Base-by-base conservation (phyloP, 2,888 invertebrate genomes). In the Acronicta alni region DNA sequence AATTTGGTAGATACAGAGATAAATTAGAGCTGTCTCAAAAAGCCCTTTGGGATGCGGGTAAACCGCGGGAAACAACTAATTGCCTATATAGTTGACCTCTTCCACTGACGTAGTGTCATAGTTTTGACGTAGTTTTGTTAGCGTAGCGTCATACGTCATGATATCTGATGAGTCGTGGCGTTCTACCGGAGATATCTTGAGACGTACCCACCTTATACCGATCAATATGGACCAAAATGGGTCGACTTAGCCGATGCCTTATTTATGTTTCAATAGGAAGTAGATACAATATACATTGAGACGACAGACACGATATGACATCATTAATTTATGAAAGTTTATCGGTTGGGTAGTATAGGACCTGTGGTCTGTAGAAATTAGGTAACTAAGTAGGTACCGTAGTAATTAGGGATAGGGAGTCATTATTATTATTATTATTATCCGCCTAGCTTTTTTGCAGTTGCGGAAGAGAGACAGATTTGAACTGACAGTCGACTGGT, bases 211-310 rank as follows among this genome's bases (percentile, higher is more conserved):
- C 41, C 55, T 37, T 41, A 54, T 51, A 51, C 23, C 46, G 67
- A 66, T 68, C 59, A 54, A 70, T 70, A 65, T 38, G 32, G 45
- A 46, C 26, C 23, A 51, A 53, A 67, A 64, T 32, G 42, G 30
- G 32, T 46, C 14, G 47, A 32, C 38, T 69, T 67, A 49, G 20
- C 9, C 17, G 39, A 67, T 38, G 18, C 38, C 44, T 35, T 48
- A 47, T 48, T 48, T 45, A 37, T 20, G 14, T 30, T 20, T 30
- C 30, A 47, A 18, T 16, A 38, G 44, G 38, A 48, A 52, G n/a
- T n/a, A n/a, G n/a, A n/a, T n/a, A n/a, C n/a, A n/a, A n/a, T n/a
- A 38, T 37, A 37, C 15, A 15, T 20, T 15, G 15, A 41, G 38
- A n/a, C 7, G 32, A 32, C 32, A 32, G 32, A 14, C 32, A 32